Evolutionary conservation across 2,113 vertebrate species (phyloP).

Genomic region (Tylochromis polylepis): DNA sequence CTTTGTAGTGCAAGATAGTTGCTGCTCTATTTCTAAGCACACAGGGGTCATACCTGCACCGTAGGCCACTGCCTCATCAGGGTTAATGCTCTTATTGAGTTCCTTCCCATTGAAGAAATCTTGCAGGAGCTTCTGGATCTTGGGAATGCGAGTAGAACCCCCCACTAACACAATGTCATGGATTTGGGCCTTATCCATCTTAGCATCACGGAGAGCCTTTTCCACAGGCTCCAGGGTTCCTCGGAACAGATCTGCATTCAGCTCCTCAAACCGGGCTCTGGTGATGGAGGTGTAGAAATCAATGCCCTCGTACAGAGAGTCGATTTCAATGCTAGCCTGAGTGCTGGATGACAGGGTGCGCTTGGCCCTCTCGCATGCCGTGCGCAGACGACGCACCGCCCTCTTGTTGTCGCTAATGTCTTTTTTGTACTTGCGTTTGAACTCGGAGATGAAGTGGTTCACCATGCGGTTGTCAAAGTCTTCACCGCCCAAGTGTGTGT

Average conservation of each 20-base stretch:
- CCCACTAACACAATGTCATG: conserved; percentile 66
- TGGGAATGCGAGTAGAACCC: conserved; percentile 72
- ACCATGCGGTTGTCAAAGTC: conserved; percentile 78
- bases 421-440: conserved; percentile 76
- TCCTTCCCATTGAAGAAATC: conserved; percentile 74
- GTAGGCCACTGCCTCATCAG: conserved; percentile 72
- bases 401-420: conserved; percentile 76
- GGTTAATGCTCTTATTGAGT: conserved; percentile 71
- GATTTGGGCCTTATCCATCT: conserved; percentile 68
- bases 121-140: conserved; percentile 71
- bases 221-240: conserved; percentile 72
- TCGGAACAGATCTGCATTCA: conserved; percentile 76
- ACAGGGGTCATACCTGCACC: conserved; percentile 63
- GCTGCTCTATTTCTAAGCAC: not conserved
- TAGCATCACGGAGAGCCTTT: conserved; percentile 68
- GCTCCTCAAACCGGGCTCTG: conserved; percentile 89
- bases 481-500: conserved; percentile 76
- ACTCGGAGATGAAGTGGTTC: conserved; percentile 71
- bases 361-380: conserved; percentile 72
- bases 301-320: conserved; percentile 86
- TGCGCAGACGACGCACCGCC: conserved; percentile 72
- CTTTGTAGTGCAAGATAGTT: too few species aligned
- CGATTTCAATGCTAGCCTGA: conserved; percentile 77
- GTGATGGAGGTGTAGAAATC: conserved; percentile 96
- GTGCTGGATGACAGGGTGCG: conserved; percentile 76